These are phyloP conservation scores for Tetraneura akinire DNA, from an alignment of 1,140 invertebrate genomes.

Conservation along the genomic window DNA sequence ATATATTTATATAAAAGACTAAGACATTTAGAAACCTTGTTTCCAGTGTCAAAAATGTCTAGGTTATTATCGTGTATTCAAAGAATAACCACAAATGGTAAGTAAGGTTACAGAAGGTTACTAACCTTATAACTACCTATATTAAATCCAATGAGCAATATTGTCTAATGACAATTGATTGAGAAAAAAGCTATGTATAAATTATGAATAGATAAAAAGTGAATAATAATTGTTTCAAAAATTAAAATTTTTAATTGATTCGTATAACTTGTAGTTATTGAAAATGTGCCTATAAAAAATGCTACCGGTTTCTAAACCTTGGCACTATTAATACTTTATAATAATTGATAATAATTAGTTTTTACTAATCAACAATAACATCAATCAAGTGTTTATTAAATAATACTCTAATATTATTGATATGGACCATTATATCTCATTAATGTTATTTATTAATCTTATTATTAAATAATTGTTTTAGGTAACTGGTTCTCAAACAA, in stretches of 20 bases:
- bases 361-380: neutral
- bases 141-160: slow-evolving; percentile 5
- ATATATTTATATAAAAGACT: neutral
- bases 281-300: neutral
- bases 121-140: neutral
- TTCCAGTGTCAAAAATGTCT: slow-evolving; percentile 35
- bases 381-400: neutral
- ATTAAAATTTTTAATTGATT: neutral
- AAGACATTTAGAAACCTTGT: slow-evolving; percentile 27
- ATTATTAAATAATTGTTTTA: slow-evolving; percentile 27
- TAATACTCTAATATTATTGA: neutral
- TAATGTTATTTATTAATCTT: neutral
- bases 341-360: neutral
- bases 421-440: neutral
- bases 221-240: slow-evolving; percentile 4
- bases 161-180: neutral
- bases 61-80: neutral
- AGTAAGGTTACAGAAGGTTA: slow-evolving; percentile 46
- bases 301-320: neutral
- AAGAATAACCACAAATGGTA: slow-evolving; percentile 13
- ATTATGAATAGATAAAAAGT: neutral
- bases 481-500: slow-evolving; percentile 30
- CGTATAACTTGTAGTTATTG: slow-evolving; percentile 6
- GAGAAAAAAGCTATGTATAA: neutral
- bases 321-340: slow-evolving; percentile 7